These are phyloP conservation scores for Apodemia zela DNA, from an alignment of 2,888 invertebrate genomes.

Conservation along the genomic window DNA sequence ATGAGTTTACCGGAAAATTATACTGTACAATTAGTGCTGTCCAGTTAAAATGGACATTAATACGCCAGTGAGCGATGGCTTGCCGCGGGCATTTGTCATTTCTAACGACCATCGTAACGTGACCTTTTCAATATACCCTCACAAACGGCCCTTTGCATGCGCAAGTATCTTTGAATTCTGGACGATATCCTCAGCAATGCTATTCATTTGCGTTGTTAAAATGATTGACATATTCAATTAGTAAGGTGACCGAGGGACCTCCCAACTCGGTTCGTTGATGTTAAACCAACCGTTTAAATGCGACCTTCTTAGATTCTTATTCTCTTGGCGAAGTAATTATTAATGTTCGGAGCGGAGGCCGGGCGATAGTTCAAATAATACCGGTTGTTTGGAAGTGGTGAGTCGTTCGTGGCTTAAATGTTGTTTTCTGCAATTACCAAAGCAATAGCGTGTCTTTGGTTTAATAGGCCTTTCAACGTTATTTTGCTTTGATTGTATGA, in stretches of 20 bases:
- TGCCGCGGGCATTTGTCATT: conserved; percentile 59
- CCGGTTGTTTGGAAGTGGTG: conserved; percentile 47
- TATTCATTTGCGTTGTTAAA: conserved; percentile 85
- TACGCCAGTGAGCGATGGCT: conserved; percentile 56
- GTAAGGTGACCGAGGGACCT: conserved; percentile 82
- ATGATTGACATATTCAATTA: conserved; percentile 91
- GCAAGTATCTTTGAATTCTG: conserved; percentile 47
- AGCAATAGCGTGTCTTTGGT: conserved; percentile 64
- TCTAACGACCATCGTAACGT: conserved; percentile 40
- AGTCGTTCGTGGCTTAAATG: conserved; percentile 66
- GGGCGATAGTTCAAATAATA: conserved; percentile 37
- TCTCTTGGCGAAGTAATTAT: neutral
- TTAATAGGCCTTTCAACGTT: conserved; percentile 71
- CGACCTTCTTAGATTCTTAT: conserved; percentile 18
- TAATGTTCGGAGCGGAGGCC: conserved; percentile 25
- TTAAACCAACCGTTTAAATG: conserved; percentile 44
- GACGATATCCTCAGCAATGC: conserved; percentile 58
- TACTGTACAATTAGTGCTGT: conserved; percentile 64
- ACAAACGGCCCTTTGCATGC: conserved; percentile 27
- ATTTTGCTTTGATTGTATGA: conserved; percentile 42
- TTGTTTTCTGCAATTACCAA: conserved; percentile 75
- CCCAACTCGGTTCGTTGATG: conserved; percentile 65
- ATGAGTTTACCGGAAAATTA: conserved; percentile 69
- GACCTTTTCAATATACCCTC: conserved; percentile 26
- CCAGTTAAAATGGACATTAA: conserved; percentile 59